Conservation (phyloP, 2,113 vertebrate genomes). For the Pycnonotus jocosus region DNA sequence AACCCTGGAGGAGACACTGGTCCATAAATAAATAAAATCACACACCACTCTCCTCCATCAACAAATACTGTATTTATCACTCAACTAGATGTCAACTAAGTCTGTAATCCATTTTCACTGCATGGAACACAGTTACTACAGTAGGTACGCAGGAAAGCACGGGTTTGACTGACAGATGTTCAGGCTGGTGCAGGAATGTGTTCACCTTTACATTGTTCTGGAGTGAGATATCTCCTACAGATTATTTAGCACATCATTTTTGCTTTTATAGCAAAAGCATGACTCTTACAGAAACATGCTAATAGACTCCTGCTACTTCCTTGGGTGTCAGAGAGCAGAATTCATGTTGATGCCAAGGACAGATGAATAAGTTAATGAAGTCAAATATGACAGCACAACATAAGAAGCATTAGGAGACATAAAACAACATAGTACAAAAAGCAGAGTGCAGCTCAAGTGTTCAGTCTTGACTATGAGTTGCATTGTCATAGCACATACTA, state of each 20-base stretch:
- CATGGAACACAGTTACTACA: neutral
- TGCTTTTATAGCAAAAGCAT: neutral
- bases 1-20: neutral
- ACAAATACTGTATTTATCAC: slow-evolving; percentile 1
- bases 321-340: neutral
- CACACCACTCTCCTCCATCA: neutral
- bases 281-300: neutral
- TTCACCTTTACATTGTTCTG: neutral
- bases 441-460: neutral
- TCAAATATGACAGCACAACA: slow-evolving; percentile 9
- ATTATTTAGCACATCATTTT: neutral
- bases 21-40: slow-evolving; percentile 41
- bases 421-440: neutral
- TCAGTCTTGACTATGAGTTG: neutral
- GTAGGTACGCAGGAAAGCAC: neutral
- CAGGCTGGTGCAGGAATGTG: neutral
- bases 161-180: slow-evolving; percentile 24
- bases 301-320: neutral
- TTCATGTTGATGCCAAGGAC: neutral
- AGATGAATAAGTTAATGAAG: neutral
- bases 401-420: neutral
- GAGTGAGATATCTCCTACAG: neutral
- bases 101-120: slow-evolving; percentile 26
- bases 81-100: slow-evolving; percentile 22
- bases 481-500: neutral